Evolutionary conservation across 1,140 invertebrate species (phyloP).

Genomic region (Saccostrea glomerata): DNA sequence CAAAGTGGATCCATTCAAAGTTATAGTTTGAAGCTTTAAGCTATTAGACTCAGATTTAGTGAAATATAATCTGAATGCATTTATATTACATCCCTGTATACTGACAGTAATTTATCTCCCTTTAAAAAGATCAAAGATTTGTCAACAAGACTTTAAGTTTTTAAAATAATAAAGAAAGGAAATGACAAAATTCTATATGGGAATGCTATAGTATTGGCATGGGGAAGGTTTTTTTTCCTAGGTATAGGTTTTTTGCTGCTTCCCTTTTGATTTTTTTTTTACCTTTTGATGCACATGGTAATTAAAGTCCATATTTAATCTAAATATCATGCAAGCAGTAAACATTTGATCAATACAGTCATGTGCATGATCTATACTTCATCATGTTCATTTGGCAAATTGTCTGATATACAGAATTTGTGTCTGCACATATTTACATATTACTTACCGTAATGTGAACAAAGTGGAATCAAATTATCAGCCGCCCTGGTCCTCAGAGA

Average conservation of each 20-base stretch:
- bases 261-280: neutral
- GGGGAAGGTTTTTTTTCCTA: neutral
- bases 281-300: neutral
- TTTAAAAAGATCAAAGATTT: neutral
- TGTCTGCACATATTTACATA: constrained; percentile 1
- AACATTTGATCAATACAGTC: neutral
- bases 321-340: neutral
- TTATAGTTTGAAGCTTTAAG: too few species aligned
- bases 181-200: neutral
- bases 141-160: neutral
- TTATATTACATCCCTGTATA: too few species aligned
- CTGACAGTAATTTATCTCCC: too few species aligned
- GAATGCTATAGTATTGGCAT: neutral
- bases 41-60: too few species aligned
- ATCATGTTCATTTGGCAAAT: neutral
- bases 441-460: neutral
- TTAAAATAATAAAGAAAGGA: neutral
- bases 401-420: neutral
- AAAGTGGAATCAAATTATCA: neutral
- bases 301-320: neutral
- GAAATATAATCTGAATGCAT: too few species aligned
- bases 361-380: neutral
- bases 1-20: too few species aligned
- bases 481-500: too few species aligned
- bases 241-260: neutral